These are phyloP conservation scores for Amblyopsis rosae DNA, from an alignment of 2,113 vertebrate species.

Conservation along the genomic window DNA sequence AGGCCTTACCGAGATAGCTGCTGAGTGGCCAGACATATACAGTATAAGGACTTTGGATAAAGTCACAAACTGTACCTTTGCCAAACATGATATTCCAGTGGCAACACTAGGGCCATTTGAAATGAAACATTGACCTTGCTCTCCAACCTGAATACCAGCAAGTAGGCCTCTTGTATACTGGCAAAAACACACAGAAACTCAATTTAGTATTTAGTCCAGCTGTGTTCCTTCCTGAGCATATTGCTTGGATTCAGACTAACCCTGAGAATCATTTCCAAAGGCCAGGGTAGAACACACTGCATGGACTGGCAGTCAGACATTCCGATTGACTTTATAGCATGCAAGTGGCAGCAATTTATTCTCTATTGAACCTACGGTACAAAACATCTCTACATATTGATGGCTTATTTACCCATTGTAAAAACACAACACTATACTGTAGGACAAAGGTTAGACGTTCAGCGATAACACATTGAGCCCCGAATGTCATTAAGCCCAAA, in stretches of 20 bases:
- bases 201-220: slow-evolving; percentile 31
- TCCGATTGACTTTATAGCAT: slow-evolving; percentile 12
- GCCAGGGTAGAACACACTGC: slow-evolving; percentile 22
- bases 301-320: slow-evolving; percentile 15
- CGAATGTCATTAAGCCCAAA: slow-evolving; percentile 7
- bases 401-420: too few relatives aligned
- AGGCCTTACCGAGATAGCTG: too few relatives aligned
- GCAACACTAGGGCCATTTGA: background rate
- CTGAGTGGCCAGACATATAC: too few relatives aligned
- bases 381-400: background rate
- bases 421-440: too few relatives aligned
- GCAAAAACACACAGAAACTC: slow-evolving; percentile 6
- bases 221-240: slow-evolving; percentile 59
- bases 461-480: too few relatives aligned
- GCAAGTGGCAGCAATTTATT: slow-evolving; percentile 10
- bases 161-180: slow-evolving; percentile 3
- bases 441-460: too few relatives aligned
- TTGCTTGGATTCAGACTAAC: slow-evolving; percentile 53
- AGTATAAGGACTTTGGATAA: too few relatives aligned
- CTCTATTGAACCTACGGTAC: background rate
- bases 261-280: slow-evolving; percentile 25
- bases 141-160: slow-evolving; percentile 1
- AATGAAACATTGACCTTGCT: background rate
- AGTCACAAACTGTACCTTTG: too few relatives aligned
- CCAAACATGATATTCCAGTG: too few relatives aligned